phyloP scores from a whole-genome alignment of 2,888 invertebrate species.

The Rhodophaea formosa region DNA sequence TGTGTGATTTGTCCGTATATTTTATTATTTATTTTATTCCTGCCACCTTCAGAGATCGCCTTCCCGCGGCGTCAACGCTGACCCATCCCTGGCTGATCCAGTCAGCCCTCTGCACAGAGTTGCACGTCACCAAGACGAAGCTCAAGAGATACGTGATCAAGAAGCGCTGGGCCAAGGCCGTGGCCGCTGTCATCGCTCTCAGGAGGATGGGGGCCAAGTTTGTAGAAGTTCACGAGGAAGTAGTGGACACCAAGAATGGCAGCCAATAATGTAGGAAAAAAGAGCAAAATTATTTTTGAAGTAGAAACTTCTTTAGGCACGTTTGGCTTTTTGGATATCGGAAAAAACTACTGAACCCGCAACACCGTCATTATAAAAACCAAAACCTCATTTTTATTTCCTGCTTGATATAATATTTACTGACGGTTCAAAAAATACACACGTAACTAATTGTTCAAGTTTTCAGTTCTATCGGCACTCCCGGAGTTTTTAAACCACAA shows the following conservation, averaged over 20 bases:
- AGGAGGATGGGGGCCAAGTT: constrained; percentile 92
- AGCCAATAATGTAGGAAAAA: constrained; percentile 22
- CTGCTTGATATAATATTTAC: too few species aligned
- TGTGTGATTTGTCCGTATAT: too few species aligned
- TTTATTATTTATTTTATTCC: constrained; percentile 47
- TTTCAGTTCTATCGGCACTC: too few species aligned
- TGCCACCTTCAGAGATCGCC: constrained; percentile 83
- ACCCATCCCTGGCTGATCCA: constrained; percentile 90
- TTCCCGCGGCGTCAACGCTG: constrained; percentile 86
- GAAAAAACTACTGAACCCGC: too few species aligned
- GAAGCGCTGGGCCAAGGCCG: constrained; percentile 94
- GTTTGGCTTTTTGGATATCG: too few species aligned
- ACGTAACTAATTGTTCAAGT: too few species aligned
- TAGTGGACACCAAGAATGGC: constrained; percentile 33
- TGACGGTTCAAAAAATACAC: too few species aligned
- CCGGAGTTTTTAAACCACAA: too few species aligned
- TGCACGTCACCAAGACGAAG: constrained; percentile 88
- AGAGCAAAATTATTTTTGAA: too few species aligned
- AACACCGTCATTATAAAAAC: too few species aligned
- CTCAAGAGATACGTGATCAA: constrained; percentile 94
- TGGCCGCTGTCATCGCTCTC: constrained; percentile 92
- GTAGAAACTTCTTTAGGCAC: too few species aligned
- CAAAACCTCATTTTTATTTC: too few species aligned
- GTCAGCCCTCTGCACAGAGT: constrained; percentile 83
- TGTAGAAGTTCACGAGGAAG: constrained; percentile 63